Conservation (phyloP, 1,140 invertebrate species). For the Nomia melanderi region DNA sequence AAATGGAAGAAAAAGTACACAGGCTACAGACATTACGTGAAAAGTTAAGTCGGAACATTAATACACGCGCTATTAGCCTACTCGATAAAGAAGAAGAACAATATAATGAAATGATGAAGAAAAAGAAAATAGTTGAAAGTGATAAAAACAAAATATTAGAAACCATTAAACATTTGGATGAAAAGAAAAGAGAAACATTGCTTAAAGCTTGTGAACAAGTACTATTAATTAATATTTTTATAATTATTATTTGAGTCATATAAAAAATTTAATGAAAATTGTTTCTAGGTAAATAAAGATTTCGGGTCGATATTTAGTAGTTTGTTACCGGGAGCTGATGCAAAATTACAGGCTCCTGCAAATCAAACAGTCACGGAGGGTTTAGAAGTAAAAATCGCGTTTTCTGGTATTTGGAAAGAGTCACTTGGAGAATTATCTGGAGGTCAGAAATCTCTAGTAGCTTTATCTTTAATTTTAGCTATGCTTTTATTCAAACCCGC, state of each 20-base stretch:
- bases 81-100: constrained; percentile 93
- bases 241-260: constrained; percentile 10
- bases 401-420: constrained; percentile 98
- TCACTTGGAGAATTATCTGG: constrained; percentile 97
- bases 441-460: constrained; percentile 97
- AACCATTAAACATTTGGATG: constrained; percentile 93
- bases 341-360: constrained; percentile 90
- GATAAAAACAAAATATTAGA: constrained; percentile 92
- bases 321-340: constrained; percentile 93
- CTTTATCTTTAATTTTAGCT: constrained; percentile 96
- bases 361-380: constrained; percentile 90
- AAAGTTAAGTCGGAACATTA: constrained; percentile 89
- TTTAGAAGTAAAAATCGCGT: constrained; percentile 95
- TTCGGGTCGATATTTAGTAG: constrained; percentile 98
- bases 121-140: constrained; percentile 91
- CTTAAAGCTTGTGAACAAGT: constrained; percentile 90
- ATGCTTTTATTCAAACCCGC: constrained; percentile 99
- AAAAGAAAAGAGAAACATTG: constrained; percentile 92
- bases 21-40: constrained; percentile 86
- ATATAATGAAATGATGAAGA: constrained; percentile 90
- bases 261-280: constrained; percentile 29
- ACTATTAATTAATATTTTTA: constrained; percentile 63
- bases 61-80: constrained; percentile 92
- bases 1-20: constrained; percentile 82
- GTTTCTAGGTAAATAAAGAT: constrained; percentile 88